Percentiles rank a stretch among this genome's conserved stretches.
These are phyloP conservation scores for Physeter macrocephalus DNA, from an alignment of 2,113 vertebrate species.

Conservation along the genomic window DNA sequence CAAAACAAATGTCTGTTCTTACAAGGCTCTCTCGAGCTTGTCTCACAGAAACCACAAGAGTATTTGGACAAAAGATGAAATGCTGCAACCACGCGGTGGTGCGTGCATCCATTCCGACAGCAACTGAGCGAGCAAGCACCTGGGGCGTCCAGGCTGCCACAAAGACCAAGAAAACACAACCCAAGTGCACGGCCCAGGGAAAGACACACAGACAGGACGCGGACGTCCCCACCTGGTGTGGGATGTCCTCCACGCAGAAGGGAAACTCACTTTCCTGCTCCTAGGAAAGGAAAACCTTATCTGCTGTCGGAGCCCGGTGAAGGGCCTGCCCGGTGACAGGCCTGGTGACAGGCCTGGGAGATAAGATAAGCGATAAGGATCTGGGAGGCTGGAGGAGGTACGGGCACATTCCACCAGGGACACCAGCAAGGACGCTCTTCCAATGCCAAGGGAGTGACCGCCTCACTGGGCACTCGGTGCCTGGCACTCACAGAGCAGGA, in stretches of 20 bases:
- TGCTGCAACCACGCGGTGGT: rapidly evolving
- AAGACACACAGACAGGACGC: neutral
- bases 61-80: neutral
- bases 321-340: neutral
- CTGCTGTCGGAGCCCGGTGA: neutral
- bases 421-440: neutral
- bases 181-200: neutral
- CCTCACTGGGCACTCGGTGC: rapidly evolving
- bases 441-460: rapidly evolving
- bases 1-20: rapidly evolving
- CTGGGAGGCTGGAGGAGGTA: neutral
- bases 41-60: neutral
- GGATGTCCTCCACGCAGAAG: neutral
- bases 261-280: neutral
- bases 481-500: neutral
- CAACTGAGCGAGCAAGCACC: neutral
- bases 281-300: neutral
- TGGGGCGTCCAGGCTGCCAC: no score
- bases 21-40: rapidly evolving
- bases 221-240: rapidly evolving
- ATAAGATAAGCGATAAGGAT: neutral
- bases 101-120: neutral
- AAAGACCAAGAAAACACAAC: rapidly evolving
- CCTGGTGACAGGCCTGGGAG: neutral
- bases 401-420: neutral